Base-by-base conservation (phyloP, 2,113 vertebrate genomes). In the Rattus rattus region DNA sequence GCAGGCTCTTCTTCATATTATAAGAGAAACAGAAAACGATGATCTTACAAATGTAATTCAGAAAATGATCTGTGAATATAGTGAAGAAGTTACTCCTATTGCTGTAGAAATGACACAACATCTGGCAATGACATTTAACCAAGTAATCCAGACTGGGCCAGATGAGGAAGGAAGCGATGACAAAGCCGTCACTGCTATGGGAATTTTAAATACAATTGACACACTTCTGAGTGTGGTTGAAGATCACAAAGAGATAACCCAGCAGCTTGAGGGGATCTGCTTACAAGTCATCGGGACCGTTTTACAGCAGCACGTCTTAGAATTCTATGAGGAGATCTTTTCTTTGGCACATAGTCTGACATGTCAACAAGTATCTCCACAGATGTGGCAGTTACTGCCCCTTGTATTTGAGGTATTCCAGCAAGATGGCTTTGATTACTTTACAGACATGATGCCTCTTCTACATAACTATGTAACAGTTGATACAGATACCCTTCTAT, bases 1-100 rank as follows among this genome's bases (percentile, higher is more conserved):
- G 99, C 99, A 99, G 98, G 99, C 99, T 61, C 99, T 99, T 94
- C 99, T 99, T 97, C 99, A 99, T 98, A 99, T 99, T 63, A 99
- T 99, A 98, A 99, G 99, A 96, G 99, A 99, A 98, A 99, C 99
- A 4, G 99, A 99, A 98, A 99, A 99, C 56, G 99, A 99, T 94
- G 99, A 99, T 97, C 99, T 99, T 97, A 99, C 99, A 91, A 99
- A 99, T 96, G 99, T 99, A 97, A 99, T 99, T 97, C 99, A 99
- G 98, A 99, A 99, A 98, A 99, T 99, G 99, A 99, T 99, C 98
- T 99, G 99, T 97, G 99, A 99, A 98, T 99, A 99, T 98, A 99
- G 99, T 85, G 99, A 99, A 98, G 99, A 99, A 98, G 99, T 99
- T 98, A 99, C 99, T 73, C 99, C 99, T 59, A 99, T 99, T 97